These are phyloP conservation scores for Peromyscus eremicus DNA, from an alignment of 2,797 vertebrate genomes.

Conservation along the genomic window DNA sequence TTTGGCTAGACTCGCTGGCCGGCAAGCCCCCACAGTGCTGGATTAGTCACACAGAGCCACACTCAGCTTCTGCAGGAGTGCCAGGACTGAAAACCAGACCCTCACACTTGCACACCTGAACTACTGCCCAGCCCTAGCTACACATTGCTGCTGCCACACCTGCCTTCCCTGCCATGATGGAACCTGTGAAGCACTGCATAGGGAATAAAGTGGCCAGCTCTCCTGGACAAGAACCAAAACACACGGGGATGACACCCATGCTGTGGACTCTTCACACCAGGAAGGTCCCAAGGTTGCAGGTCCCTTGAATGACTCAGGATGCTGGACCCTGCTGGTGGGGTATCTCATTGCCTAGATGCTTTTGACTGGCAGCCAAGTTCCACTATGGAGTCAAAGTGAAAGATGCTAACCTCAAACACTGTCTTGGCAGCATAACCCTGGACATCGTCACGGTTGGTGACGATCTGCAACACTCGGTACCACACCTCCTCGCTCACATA, in stretches of 20 bases:
- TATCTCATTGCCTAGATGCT: not conserved
- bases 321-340: rapidly evolving
- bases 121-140: too few species aligned
- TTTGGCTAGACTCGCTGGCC: not conserved
- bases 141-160: not conserved
- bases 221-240: not conserved
- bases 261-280: not conserved
- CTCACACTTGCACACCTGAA: too few species aligned
- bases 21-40: too few species aligned
- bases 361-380: not conserved
- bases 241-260: rapidly evolving
- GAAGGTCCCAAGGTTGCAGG: not conserved
- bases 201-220: not conserved
- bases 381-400: rapidly evolving
- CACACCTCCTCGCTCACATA: slow-evolving; percentile 90
- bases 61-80: not conserved
- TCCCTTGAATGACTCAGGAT: not conserved
- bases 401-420: slow-evolving; percentile 87
- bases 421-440: slow-evolving; percentile 90
- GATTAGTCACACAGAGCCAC: not conserved
- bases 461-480: slow-evolving; percentile 90
- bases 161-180: not conserved
- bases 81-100: not conserved
- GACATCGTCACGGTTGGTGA: slow-evolving; percentile 89
- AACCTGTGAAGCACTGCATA: not conserved